Percentiles rank a stretch among this genome's conserved stretches.
phyloP scores from a whole-genome alignment of 2,797 vertebrate species.

The Alosa sapidissima region DNA sequence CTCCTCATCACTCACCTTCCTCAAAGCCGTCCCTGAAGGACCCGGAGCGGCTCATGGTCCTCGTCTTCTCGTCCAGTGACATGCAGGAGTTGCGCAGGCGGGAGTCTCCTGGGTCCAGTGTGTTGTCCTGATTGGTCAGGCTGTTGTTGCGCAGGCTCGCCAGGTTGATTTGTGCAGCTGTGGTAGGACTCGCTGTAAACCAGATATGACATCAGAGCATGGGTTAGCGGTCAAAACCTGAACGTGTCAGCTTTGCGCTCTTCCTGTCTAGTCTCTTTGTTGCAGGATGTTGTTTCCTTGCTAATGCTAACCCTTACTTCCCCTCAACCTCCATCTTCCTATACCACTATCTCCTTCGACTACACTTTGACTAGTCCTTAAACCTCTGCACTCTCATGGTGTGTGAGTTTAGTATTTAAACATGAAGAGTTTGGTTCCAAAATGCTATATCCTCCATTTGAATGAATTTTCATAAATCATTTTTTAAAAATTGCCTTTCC shows the following conservation, averaged over 20 bases:
- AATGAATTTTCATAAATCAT: too few species aligned
- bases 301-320: too few species aligned
- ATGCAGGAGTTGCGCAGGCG: constrained; percentile 95
- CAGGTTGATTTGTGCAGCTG: constrained; percentile 84
- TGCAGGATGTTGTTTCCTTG: too few species aligned
- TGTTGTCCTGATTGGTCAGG: constrained; percentile 85
- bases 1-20: constrained; percentile 82
- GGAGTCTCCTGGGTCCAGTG: constrained; percentile 82
- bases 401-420: too few species aligned
- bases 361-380: too few species aligned
- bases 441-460: too few species aligned
- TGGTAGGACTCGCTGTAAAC: constrained; percentile 87
- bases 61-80: constrained; percentile 93
- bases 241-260: background rate
- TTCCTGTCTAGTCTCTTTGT: background rate
- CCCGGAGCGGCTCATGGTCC: constrained; percentile 94
- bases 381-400: too few species aligned
- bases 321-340: too few species aligned
- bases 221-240: background rate
- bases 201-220: background rate
- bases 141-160: constrained; percentile 87
- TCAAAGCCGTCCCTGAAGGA: constrained; percentile 97
- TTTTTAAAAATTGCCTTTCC: too few species aligned
- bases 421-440: too few species aligned
- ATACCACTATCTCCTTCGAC: too few species aligned